These are phyloP conservation scores for Drosophila ochracea DNA, from an alignment of 2,888 invertebrate genomes.

Conservation along the genomic window DNA sequence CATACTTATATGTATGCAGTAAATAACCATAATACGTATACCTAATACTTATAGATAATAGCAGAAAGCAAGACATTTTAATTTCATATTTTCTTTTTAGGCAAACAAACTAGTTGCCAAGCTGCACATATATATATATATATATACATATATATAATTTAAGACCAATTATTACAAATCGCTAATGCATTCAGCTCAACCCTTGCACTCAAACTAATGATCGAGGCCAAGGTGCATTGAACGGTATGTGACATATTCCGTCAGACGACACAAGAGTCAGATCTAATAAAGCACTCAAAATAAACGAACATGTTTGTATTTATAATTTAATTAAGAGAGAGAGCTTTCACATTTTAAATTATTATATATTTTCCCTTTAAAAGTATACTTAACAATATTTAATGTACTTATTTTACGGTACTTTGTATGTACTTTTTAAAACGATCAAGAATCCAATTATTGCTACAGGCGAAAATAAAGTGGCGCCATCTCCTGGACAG, in stretches of 20 bases:
- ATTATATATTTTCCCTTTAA: constrained; percentile 23
- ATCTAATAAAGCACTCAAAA: too few relatives aligned
- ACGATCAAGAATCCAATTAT: neutral
- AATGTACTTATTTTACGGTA: neutral
- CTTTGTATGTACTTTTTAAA: neutral
- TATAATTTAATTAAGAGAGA: too few relatives aligned
- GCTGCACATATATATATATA: neutral
- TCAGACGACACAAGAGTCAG: neutral
- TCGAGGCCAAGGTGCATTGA: neutral
- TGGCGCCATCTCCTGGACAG: neutral
- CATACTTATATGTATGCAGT: constrained; percentile 10
- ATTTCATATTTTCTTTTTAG: constrained; percentile 66
- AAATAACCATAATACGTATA: constrained; percentile 54
- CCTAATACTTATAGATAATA: constrained; percentile 32
- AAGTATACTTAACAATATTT: constrained; percentile 6
- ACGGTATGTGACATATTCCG: neutral
- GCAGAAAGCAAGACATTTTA: constrained; percentile 56
- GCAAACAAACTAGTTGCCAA: constrained; percentile 2
- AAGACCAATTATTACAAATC: neutral
- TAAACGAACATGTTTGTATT: too few relatives aligned
- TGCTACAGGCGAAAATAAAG: neutral
- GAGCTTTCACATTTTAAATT: constrained; percentile 16
- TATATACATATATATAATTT: too few relatives aligned
- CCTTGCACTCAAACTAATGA: neutral
- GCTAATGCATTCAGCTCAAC: neutral